These are phyloP conservation scores for Mormoops blainvillei DNA, from an alignment of 2,113 vertebrate genomes.

Conservation along the genomic window DNA sequence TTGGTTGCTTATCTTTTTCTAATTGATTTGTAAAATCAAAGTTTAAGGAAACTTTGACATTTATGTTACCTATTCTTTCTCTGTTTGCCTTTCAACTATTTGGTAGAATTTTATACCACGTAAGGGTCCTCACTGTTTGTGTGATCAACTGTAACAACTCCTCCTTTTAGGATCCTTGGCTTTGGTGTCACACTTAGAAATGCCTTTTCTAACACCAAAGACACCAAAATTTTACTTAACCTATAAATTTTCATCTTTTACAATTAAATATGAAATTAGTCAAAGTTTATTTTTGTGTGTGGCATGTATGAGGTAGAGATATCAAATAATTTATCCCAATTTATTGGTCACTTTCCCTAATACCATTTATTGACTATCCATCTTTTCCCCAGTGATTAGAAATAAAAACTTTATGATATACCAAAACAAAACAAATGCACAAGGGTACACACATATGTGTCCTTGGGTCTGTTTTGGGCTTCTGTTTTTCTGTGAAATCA, in stretches of 20 bases:
- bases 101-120: background rate
- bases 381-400: background rate
- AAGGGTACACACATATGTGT: background rate
- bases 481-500: background rate
- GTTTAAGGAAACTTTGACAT: background rate
- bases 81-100: background rate
- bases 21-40: slow-evolving; percentile 7
- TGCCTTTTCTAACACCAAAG: background rate
- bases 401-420: background rate
- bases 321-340: background rate
- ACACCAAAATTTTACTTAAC: background rate
- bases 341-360: background rate
- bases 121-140: background rate
- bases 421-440: background rate
- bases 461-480: background rate
- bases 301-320: background rate
- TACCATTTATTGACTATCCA: background rate
- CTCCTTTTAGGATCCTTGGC: background rate
- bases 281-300: background rate
- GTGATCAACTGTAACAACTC: background rate
- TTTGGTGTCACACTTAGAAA: background rate
- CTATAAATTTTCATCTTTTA: background rate
- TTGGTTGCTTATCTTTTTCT: background rate
- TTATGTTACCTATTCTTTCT: background rate
- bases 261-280: slow-evolving; percentile 9